Conservation (phyloP, 2,888 invertebrate species). For the Hetaerina titia region DNA sequence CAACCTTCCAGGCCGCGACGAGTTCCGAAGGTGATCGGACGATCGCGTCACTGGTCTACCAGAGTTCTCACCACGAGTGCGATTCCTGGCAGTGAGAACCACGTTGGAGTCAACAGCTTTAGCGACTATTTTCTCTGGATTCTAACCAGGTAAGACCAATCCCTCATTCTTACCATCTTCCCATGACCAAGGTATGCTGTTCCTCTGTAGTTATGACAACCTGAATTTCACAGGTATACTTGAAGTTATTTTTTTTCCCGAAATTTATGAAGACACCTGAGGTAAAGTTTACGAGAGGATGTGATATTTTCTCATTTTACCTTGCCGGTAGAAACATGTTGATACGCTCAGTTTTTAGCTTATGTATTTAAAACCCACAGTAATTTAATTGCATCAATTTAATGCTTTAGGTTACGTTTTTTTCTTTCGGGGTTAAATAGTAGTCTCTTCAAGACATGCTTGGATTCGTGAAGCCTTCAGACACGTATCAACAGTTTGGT, state of each 20-base stretch:
- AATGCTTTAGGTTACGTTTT: no score
- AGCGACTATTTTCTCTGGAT: background rate
- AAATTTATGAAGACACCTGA: constrained; percentile 82
- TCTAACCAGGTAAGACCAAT: background rate
- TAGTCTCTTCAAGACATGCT: no score
- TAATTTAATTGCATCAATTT: no score
- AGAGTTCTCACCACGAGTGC: background rate
- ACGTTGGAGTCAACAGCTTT: background rate
- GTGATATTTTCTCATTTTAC: no score
- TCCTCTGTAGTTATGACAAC: background rate
- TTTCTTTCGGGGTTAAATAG: no score
- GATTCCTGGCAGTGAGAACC: background rate
- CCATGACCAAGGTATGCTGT: no score
- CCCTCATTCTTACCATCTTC: background rate
- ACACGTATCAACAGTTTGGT: no score
- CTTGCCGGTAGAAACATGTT: no score
- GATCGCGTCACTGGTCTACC: background rate
- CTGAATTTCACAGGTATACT: background rate
- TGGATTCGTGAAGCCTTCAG: no score
- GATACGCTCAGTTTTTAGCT: no score
- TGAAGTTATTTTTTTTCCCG: background rate
- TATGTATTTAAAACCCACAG: no score
- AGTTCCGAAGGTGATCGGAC: background rate
- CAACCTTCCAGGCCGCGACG: background rate
- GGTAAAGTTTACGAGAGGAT: no score